Evolutionary conservation across 2,888 invertebrate species (phyloP).

Genomic region (Andricus curvator): DNA sequence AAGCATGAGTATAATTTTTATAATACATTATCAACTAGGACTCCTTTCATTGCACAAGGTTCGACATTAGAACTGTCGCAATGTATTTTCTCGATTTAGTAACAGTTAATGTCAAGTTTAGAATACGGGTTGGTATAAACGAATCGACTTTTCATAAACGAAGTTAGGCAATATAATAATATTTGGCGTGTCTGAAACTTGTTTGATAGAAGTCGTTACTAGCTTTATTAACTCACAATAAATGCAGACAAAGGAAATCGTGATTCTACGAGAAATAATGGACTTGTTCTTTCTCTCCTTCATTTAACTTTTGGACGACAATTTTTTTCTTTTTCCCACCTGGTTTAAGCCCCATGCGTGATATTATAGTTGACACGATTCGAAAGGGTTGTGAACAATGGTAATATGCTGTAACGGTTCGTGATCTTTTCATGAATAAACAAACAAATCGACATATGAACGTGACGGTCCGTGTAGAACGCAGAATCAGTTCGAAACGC

Average conservation of each 20-base stretch:
- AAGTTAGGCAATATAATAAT: slow-evolving; percentile 15
- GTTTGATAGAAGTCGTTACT: background rate
- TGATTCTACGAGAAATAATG: background rate
- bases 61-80: slow-evolving; percentile 17
- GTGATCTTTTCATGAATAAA: slow-evolving; percentile 59
- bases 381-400: slow-evolving; percentile 8
- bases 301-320: background rate
- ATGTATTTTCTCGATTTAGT: slow-evolving; percentile 27
- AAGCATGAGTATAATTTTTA: slow-evolving; percentile 25
- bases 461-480: slow-evolving; percentile 55
- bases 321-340: background rate
- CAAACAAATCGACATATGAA: slow-evolving; percentile 52
- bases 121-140: slow-evolving; percentile 13
- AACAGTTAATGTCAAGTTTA: slow-evolving; percentile 38
- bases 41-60: slow-evolving; percentile 37
- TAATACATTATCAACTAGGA: slow-evolving; percentile 32
- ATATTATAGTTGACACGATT: background rate
- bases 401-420: slow-evolving; percentile 15
- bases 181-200: slow-evolving; percentile 10
- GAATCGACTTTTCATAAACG: slow-evolving; percentile 15
- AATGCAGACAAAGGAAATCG: background rate
- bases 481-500: slow-evolving; percentile 48
- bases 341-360: background rate
- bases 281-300: background rate
- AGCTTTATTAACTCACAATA: background rate